Evolutionary conservation across 2,888 invertebrate species (phyloP).

Genomic region (Hirtodrosophila histrioides): DNA sequence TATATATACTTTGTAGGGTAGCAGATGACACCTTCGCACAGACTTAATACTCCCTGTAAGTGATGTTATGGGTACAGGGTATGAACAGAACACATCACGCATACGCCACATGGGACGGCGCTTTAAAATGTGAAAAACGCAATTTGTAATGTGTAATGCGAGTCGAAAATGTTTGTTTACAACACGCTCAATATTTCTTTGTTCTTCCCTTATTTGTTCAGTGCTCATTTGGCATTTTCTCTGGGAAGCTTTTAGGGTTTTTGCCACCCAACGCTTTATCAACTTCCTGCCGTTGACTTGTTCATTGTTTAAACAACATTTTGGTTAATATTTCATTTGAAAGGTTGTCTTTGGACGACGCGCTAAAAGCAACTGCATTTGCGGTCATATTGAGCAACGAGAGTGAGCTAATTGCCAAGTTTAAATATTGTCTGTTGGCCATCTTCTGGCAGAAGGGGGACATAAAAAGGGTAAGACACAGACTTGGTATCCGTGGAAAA

Average conservation of each 20-base stretch:
- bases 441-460: no score
- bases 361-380: no score
- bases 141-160: conserved; percentile 31
- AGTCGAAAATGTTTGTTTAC: conserved; percentile 23
- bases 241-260: not conserved
- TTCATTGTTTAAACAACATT: conserved; percentile 12
- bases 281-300: conserved; percentile 9
- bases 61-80: no score
- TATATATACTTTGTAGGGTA: no score
- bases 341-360: no score
- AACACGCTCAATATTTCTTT: conserved; percentile 14
- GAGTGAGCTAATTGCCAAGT: no score
- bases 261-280: conserved; percentile 15
- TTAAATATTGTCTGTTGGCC: no score
- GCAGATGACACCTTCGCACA: no score
- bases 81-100: conserved; percentile 26
- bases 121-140: conserved; percentile 37
- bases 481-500: no score
- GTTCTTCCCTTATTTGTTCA: not conserved
- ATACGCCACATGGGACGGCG: conserved; percentile 38
- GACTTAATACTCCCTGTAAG: no score
- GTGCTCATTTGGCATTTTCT: not conserved
- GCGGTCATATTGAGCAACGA: no score
- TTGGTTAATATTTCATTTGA: conserved; percentile 17
- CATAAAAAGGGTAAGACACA: no score